Evolutionary conservation across 2,797 vertebrate species (phyloP).

Genomic region (Myripristis murdjan): DNA sequence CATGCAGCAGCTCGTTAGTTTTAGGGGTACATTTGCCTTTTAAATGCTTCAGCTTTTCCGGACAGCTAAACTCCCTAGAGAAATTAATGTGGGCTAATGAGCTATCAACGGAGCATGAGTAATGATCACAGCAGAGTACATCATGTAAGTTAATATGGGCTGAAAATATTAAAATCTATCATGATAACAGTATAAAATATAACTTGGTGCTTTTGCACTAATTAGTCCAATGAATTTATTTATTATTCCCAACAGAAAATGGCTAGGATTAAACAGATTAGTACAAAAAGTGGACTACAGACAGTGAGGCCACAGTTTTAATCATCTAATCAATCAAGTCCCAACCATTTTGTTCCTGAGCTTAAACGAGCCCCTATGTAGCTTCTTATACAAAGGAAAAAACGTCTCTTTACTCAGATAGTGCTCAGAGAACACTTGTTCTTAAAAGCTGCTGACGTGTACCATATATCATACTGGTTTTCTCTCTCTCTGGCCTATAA

Average conservation of each 20-base stretch:
- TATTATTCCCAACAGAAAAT: background rate
- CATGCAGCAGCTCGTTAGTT: background rate
- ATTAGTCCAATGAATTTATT: background rate
- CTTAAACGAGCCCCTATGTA: background rate
- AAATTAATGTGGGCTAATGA: background rate
- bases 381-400: background rate
- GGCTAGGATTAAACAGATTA: background rate
- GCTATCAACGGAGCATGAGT: background rate
- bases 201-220: constrained; percentile 17
- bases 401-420: background rate
- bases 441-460: background rate
- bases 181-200: background rate
- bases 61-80: background rate
- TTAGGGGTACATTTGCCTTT: constrained; percentile 11
- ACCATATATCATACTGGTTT: background rate
- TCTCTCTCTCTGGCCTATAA: background rate
- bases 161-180: background rate
- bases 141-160: background rate
- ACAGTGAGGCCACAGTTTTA: background rate
- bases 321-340: no score
- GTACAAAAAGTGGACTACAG: background rate
- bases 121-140: background rate
- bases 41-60: constrained; percentile 18
- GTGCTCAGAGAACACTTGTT: background rate
- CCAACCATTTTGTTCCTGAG: background rate